Conservation (phyloP, 2,113 vertebrate genomes). For the Toxotes jaculatrix region DNA sequence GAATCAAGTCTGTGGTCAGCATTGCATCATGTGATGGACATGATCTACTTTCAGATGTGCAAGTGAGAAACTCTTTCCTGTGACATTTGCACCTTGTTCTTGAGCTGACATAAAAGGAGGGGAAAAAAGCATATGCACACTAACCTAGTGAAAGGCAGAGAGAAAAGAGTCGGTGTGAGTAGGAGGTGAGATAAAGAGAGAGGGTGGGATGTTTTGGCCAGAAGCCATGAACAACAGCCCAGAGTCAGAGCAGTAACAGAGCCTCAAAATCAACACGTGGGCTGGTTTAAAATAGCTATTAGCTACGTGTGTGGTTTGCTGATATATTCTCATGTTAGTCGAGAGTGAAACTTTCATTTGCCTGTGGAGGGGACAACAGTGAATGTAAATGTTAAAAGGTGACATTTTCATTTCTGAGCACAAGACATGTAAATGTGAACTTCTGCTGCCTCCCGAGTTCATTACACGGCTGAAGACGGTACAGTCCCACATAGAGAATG, state of each 20-base stretch:
- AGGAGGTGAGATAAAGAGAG: conserved; percentile 44
- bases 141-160: not conserved
- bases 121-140: not conserved
- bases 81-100: conserved; percentile 5
- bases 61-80: not conserved
- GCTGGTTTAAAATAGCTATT: conserved; percentile 15
- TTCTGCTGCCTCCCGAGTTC: not conserved
- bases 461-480: too few relatives aligned
- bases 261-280: conserved; percentile 8
- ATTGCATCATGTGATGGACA: not conserved
- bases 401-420: not conserved
- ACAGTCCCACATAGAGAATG: not conserved
- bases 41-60: not conserved
- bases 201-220: conserved; percentile 47
- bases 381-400: conserved; percentile 6
- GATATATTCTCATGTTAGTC: not conserved
- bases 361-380: not conserved
- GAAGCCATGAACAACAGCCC: conserved; percentile 38
- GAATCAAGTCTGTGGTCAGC: not conserved
- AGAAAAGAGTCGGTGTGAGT: not conserved
- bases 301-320: not conserved
- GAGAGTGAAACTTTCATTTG: not conserved
- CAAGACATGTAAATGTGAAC: not conserved
- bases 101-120: not conserved
- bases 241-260: not conserved